phyloP scores from a whole-genome alignment of 2,797 vertebrate species.

The Loris lydekkerianus region DNA sequence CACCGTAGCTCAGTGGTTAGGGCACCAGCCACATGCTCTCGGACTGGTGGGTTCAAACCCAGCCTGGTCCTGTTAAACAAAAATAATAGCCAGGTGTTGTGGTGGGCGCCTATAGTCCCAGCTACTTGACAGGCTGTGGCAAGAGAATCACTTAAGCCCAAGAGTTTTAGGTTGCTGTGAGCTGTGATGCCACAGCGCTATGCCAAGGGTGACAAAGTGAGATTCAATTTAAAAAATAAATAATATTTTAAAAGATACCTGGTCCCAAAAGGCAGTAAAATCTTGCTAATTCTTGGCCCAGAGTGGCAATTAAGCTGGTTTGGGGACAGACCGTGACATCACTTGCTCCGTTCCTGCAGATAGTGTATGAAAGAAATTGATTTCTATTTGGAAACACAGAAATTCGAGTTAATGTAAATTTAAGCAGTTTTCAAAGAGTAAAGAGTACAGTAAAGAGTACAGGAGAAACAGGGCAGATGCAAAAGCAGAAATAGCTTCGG shows the following conservation, averaged over 20 bases:
- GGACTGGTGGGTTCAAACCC: too few relatives aligned
- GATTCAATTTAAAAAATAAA: too few relatives aligned
- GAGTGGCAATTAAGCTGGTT: neutral
- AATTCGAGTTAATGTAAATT: neutral
- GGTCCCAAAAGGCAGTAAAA: neutral
- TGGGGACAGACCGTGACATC: neutral
- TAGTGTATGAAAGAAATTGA: neutral
- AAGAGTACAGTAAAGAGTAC: neutral
- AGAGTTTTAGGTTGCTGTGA: too few relatives aligned
- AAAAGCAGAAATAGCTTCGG: neutral
- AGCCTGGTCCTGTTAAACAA: too few relatives aligned
- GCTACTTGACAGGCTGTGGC: too few relatives aligned
- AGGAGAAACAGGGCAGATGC: neutral
- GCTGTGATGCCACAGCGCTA: too few relatives aligned
- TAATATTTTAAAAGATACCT: neutral
- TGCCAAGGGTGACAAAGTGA: too few relatives aligned
- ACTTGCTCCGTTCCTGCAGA: neutral
- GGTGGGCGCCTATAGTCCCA: too few relatives aligned
- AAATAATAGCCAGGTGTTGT: too few relatives aligned
- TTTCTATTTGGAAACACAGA: constrained; percentile 9
- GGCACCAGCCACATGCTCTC: too few relatives aligned
- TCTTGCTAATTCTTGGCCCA: neutral
- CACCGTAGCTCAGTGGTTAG: too few relatives aligned
- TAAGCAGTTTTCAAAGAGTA: neutral
- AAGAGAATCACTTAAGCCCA: too few relatives aligned